Evolutionary conservation across 2,888 invertebrate species (phyloP).

Genomic region (Piscicola geometra): DNA sequence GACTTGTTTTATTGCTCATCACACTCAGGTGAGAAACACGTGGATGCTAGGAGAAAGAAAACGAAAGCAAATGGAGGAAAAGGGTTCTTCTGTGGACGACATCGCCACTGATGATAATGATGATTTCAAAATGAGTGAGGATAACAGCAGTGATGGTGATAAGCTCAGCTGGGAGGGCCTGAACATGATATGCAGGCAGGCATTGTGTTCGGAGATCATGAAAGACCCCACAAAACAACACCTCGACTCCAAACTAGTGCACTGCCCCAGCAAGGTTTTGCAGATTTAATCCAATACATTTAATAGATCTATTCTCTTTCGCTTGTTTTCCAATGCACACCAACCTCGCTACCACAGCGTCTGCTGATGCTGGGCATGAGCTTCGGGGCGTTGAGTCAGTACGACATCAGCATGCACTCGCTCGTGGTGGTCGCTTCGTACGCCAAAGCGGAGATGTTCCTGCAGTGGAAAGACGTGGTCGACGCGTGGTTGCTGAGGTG

Average conservation of each 20-base stretch:
- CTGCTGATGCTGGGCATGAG: not conserved
- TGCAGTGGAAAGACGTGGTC: constrained; percentile 48
- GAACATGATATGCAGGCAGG: constrained; percentile 49
- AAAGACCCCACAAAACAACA: constrained; percentile 48
- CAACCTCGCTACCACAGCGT: not conserved
- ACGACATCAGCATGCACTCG: constrained; percentile 49
- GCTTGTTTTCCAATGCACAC: no score
- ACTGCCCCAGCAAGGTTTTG: constrained; percentile 46
- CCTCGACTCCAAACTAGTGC: constrained; percentile 51
- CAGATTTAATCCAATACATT: no score
- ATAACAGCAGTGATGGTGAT: not conserved
- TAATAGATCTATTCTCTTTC: no score
- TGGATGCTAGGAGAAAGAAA: not conserved
- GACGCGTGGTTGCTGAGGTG: constrained; percentile 48
- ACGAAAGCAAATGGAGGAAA: not conserved
- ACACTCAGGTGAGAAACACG: not conserved
- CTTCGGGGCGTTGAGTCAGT: constrained; percentile 46
- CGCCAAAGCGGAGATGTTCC: constrained; percentile 46
- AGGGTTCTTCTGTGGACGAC: not conserved
- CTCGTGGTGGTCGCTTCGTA: constrained; percentile 49
- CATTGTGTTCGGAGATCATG: constrained; percentile 53
- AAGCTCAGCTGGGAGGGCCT: constrained; percentile 44
- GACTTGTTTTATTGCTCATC: not conserved
- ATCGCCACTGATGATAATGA: not conserved
- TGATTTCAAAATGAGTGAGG: not conserved